A percentile compares a stretch with the other conserved stretches of the same genome.
Evolutionary conservation across 2,113 vertebrate species (phyloP).

Genomic region (Epinephelus lanceolatus): DNA sequence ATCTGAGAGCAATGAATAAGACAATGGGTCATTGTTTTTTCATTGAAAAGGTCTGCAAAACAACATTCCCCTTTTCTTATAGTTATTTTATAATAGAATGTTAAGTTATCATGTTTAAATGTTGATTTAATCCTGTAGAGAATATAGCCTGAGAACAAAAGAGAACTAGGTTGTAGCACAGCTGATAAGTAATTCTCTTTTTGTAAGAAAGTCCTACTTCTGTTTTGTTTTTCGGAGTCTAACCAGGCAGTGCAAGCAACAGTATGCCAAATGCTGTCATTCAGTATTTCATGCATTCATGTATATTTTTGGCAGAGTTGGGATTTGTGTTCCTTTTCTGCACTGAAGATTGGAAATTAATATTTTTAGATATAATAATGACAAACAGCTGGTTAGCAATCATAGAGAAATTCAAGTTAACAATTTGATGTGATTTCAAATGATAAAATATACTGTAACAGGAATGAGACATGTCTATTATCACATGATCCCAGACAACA

Average conservation of each 20-base stretch:
- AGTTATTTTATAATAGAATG: conserved; percentile 26
- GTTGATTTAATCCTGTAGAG: conserved; percentile 45
- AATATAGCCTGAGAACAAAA: conserved; percentile 38
- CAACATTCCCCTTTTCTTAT: neutral
- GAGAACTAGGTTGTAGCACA: conserved; percentile 45
- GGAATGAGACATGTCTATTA: neutral
- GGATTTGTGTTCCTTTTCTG: conserved; percentile 19
- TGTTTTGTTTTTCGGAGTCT: conserved; percentile 29
- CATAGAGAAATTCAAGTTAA: neutral
- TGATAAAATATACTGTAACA: neutral
- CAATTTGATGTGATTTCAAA: neutral
- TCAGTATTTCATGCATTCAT: conserved; percentile 49
- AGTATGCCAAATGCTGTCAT: conserved; percentile 36
- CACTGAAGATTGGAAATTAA: neutral
- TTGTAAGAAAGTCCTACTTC: conserved; percentile 41
- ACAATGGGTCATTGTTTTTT: conserved; percentile 19
- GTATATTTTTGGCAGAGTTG: conserved; percentile 6
- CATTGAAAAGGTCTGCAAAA: conserved; percentile 23
- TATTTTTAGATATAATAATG: neutral
- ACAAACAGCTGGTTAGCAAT: conserved; percentile 1
- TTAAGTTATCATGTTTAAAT: conserved; percentile 35
- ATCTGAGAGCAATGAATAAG: conserved; percentile 22
- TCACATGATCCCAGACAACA: neutral
- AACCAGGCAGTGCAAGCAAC: conserved; percentile 27
- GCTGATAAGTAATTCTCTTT: conserved; percentile 54